These are phyloP conservation scores for Callipepla californica DNA, from an alignment of 2,113 vertebrate species.

Conservation along the genomic window DNA sequence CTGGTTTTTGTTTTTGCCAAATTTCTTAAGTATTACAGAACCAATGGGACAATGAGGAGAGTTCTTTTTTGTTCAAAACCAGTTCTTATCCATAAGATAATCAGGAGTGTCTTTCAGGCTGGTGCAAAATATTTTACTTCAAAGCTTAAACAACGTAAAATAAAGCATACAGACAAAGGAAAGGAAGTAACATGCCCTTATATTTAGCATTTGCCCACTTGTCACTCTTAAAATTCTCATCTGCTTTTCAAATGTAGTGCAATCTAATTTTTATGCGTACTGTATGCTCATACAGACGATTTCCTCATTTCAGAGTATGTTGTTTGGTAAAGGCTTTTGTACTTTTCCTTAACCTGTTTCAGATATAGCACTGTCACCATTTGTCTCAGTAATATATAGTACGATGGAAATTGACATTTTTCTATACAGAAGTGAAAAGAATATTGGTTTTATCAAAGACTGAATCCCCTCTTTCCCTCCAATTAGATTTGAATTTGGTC, in stretches of 20 bases:
- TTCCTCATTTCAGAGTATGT: slow-evolving; percentile 38
- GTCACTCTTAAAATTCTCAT: slow-evolving; percentile 67
- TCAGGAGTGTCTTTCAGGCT: slow-evolving; percentile 21
- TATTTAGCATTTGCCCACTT: slow-evolving; percentile 71
- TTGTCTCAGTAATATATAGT: slow-evolving; percentile 9
- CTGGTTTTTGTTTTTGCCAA: neutral
- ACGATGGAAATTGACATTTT: slow-evolving; percentile 66
- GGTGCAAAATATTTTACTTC: slow-evolving; percentile 28
- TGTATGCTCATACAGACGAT: slow-evolving; percentile 63
- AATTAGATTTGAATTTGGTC: slow-evolving; percentile 62
- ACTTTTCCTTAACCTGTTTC: slow-evolving; percentile 68
- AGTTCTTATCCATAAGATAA: neutral
- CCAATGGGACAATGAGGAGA: neutral
- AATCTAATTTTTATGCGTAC: slow-evolving; percentile 72
- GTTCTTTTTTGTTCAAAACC: neutral
- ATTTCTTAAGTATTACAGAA: neutral
- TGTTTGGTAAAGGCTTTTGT: slow-evolving; percentile 57
- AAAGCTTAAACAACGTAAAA: slow-evolving; percentile 48
- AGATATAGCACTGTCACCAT: slow-evolving; percentile 63
- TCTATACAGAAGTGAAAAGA: slow-evolving; percentile 51
- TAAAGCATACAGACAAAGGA: slow-evolving; percentile 57
- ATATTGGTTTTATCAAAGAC: slow-evolving; percentile 63
- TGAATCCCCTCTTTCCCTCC: slow-evolving; percentile 27
- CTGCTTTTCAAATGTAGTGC: slow-evolving; percentile 69
- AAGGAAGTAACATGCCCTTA: slow-evolving; percentile 65